Evolutionary conservation across 2,797 vertebrate species (phyloP), one percentile per base, ranked within the genome.

Genomic region (Anguilla marmorata): DNA sequence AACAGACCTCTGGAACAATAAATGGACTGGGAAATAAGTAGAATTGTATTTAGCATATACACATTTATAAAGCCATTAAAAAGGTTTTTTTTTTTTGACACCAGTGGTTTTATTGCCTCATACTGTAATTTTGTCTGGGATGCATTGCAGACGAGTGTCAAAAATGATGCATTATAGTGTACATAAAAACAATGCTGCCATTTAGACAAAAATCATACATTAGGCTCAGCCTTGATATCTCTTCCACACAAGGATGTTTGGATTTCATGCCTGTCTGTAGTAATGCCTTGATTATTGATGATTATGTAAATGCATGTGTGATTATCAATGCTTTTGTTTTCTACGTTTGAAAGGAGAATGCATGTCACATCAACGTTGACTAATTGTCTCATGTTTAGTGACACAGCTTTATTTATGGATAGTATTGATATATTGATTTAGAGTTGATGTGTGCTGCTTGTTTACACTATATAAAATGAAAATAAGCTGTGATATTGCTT

Each of bases 11-110:
- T 45, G 86, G 16, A 12, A 60, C 8, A 9, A 56, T 30, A 76
- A 76, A 41, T 19, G 74, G 33, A 69, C 63, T n/a, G 24, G 74
- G 6, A n/a, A 41, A 33, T 14, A 9, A 16, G 69, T 1, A 30
- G 14, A 21, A 5, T 41, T 41, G 30, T 83, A 63, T 60, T 58
- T 58, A 63, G 54, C 76, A 82, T 12, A 8, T 60, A 60, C 52
- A 41, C 69, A 87, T 74, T 82, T 82, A n/a, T 58, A 76, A 74
- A 74, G 33, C 69, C 27, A 74, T 33, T 33, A 74, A 74, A 69
- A 74, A 74, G 69, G 30, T 37, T 12, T 21, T 74, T 74, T 27
- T 12, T 33, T 74, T 33, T 76, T 87, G 76, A 87, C 86, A 58
- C 79, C 37, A 82, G 52, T 82, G 74, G 60, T 54, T 82, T 74